Percentiles rank a stretch among this genome's conserved stretches.
Evolutionary conservation across 2,797 vertebrate genomes (phyloP).

Genomic region (Pipistrellus nathusii): DNA sequence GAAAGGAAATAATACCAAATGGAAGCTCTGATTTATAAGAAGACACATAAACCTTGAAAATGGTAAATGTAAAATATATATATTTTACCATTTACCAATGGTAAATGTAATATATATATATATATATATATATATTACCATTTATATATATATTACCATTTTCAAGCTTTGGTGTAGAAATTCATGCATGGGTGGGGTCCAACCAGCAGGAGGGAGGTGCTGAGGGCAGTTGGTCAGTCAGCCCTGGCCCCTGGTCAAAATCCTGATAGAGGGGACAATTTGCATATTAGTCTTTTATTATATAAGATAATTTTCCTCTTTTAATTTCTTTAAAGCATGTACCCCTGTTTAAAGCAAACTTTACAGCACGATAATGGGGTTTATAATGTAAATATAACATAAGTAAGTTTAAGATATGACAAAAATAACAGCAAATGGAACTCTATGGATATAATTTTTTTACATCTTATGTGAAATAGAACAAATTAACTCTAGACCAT

Average conservation of each 20-base stretch:
- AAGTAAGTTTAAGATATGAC: neutral
- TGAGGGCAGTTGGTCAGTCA: fast-evolving
- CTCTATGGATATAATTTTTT: neutral
- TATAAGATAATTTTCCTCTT: neutral
- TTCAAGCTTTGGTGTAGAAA: no score
- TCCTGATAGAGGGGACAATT: no score
- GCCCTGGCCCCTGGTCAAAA: no score
- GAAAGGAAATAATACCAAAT: neutral
- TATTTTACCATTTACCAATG: neutral
- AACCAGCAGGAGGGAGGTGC: no score
- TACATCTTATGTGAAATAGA: neutral
- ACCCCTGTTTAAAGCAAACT: neutral
- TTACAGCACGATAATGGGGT: neutral
- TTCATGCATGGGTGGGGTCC: no score
- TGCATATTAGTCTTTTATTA: no score
- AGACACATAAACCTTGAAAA: neutral
- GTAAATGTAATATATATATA: neutral
- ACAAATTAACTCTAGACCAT: neutral
- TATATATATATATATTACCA: no score
- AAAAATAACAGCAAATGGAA: neutral
- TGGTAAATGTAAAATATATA: neutral
- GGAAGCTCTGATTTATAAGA: neutral
- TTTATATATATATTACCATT: no score
- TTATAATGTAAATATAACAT: neutral
- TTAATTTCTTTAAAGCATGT: neutral